Conservation (phyloP, 2,888 invertebrate genomes). For the Digitonthophagus gazella region DNA sequence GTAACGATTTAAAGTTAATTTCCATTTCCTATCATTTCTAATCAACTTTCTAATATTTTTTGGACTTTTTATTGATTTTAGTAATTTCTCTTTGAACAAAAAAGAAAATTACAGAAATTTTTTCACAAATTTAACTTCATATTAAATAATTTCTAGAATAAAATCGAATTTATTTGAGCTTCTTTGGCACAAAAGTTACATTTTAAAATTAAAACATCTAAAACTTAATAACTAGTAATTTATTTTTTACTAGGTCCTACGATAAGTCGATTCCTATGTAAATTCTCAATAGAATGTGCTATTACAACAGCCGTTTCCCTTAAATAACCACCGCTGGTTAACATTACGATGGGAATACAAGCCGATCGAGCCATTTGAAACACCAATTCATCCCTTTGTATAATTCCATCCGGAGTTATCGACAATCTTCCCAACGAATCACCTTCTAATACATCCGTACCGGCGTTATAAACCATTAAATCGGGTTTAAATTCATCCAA, state of each 20-base stretch:
- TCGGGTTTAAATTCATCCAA: constrained; percentile 73
- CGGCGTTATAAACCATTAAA: constrained; percentile 89
- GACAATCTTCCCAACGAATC: constrained; percentile 75
- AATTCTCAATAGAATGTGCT: constrained; percentile 80
- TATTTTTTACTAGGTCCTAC: constrained; percentile 32
- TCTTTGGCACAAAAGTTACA: background rate
- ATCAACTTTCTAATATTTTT: background rate
- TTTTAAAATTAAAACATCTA: constrained; percentile 11
- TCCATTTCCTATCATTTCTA: background rate
- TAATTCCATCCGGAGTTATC: constrained; percentile 78
- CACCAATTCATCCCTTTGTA: constrained; percentile 79
- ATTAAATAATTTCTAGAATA: too few relatives aligned
- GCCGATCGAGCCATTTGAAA: constrained; percentile 66
- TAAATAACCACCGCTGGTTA: constrained; percentile 86
- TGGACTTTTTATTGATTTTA: too few relatives aligned
- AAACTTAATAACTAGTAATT: constrained; percentile 33
- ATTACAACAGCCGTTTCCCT: constrained; percentile 75
- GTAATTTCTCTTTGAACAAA: too few relatives aligned
- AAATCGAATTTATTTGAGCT: background rate
- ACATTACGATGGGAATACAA: constrained; percentile 77
- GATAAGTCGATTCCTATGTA: constrained; percentile 62
- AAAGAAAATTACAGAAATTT: too few relatives aligned
- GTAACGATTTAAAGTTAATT: background rate
- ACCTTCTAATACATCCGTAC: constrained; percentile 77
- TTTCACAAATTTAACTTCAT: too few relatives aligned